Conservation (phyloP, 2,113 vertebrate genomes). For the Anguilla rostrata region DNA sequence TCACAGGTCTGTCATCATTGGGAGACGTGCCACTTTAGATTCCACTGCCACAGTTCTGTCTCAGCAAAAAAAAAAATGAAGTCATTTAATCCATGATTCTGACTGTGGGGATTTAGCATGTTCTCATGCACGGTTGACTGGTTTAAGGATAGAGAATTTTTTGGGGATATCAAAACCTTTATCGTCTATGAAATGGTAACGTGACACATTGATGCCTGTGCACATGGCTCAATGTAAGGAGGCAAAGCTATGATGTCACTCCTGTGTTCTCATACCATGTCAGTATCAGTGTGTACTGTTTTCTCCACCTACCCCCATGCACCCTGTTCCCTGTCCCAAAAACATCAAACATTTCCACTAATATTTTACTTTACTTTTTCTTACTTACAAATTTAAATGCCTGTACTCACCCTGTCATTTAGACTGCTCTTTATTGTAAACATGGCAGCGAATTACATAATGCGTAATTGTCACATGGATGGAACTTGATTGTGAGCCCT, state of each 20-base stretch:
- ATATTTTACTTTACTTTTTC: constrained; percentile 32
- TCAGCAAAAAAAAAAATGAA: not conserved
- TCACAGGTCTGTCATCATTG: constrained; percentile 15
- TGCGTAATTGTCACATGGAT: no score
- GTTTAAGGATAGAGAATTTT: constrained; percentile 31
- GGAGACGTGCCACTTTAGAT: not conserved
- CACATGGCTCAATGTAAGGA: constrained; percentile 22
- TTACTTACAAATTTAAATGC: constrained; percentile 27
- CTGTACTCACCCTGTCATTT: not conserved
- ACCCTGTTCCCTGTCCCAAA: not conserved
- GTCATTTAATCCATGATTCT: constrained; percentile 11
- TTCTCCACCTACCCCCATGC: not conserved
- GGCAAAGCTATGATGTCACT: constrained; percentile 33
- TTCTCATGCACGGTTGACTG: constrained; percentile 22
- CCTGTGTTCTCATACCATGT: constrained; percentile 34
- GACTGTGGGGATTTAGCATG: constrained; percentile 28
- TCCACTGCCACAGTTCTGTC: constrained; percentile 1
- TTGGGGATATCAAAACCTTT: not conserved
- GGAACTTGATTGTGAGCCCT: no score
- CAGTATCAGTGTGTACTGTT: constrained; percentile 30
- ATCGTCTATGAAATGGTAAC: constrained; percentile 20
- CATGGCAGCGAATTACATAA: not conserved
- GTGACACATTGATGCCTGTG: constrained; percentile 17
- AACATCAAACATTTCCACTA: constrained; percentile 37
- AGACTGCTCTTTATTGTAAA: not conserved